Conservation (phyloP, 2,888 invertebrate genomes). For the Drosophila melanosoma region DNA sequence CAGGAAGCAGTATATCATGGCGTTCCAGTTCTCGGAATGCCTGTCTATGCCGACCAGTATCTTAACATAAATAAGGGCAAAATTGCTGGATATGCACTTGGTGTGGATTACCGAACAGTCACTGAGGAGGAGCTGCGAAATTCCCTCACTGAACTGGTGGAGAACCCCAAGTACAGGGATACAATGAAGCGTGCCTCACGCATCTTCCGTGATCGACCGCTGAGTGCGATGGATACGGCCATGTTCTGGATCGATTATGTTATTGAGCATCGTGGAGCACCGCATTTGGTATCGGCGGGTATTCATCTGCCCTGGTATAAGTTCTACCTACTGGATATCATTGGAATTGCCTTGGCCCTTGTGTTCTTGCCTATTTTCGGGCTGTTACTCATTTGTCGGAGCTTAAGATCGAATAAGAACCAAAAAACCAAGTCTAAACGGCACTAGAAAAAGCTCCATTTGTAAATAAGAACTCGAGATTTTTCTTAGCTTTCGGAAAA, state of each 20-base stretch:
- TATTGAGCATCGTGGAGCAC: slow-evolving; percentile 83
- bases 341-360: slow-evolving; percentile 43
- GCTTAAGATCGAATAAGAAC: slow-evolving; percentile 16
- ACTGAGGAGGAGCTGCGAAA: slow-evolving; percentile 65
- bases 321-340: slow-evolving; percentile 81
- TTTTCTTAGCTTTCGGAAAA: slow-evolving; percentile 10
- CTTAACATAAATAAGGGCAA: slow-evolving; percentile 76
- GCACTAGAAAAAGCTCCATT: slow-evolving; percentile 4
- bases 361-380: slow-evolving; percentile 30
- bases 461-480: background rate
- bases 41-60: slow-evolving; percentile 83
- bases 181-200: slow-evolving; percentile 73
- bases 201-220: slow-evolving; percentile 82
- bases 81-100: slow-evolving; percentile 74
- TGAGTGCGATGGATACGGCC: slow-evolving; percentile 80
- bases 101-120: slow-evolving; percentile 69
- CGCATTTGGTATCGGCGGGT: slow-evolving; percentile 79
- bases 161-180: slow-evolving; percentile 81
- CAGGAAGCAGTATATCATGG: slow-evolving; percentile 83
- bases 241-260: slow-evolving; percentile 85
- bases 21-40: slow-evolving; percentile 84
- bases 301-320: slow-evolving; percentile 81
- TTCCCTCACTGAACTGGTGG: slow-evolving; percentile 79
- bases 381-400: slow-evolving; percentile 27
- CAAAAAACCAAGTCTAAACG: slow-evolving; percentile 25